phyloP scores from a whole-genome alignment of 37 sponge, comb jelly and placozoan species.

The Halisarca cf. caerulea region DNA sequence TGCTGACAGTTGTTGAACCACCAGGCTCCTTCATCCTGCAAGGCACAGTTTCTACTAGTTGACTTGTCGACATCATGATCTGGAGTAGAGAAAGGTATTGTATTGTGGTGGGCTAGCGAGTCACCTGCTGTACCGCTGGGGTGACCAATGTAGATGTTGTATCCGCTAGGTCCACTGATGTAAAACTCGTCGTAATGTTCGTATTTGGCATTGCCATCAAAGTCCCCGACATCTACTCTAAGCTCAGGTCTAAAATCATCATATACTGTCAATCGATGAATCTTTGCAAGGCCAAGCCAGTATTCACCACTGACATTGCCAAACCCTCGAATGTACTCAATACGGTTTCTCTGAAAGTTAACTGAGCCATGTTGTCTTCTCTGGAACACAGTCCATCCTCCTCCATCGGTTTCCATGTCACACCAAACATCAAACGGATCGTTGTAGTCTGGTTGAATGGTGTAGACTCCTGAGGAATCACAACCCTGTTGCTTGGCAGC shows the following conservation, averaged over 20 bases:
- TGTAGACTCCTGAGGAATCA: constrained; percentile 11
- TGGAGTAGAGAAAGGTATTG: not conserved
- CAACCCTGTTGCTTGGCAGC: constrained; percentile 1
- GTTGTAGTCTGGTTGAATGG: not conserved
- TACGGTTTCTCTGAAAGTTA: constrained; percentile 13
- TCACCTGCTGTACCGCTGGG: constrained; percentile 9
- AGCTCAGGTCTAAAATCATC: constrained; percentile 17
- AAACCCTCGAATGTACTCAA: constrained; percentile 24
- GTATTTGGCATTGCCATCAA: not conserved
- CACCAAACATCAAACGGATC: constrained; percentile 24
- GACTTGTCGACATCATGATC: not conserved
- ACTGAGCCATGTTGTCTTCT: not conserved
- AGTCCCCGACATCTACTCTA: constrained; percentile 16
- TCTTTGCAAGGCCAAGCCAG: constrained; percentile 33
- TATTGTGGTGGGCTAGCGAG: not conserved
- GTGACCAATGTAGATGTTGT: not conserved
- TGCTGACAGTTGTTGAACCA: constrained; percentile 35
- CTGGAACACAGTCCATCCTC: constrained; percentile 35
- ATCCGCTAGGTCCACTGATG: not conserved
- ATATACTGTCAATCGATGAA: constrained; percentile 6
- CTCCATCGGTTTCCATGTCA: constrained; percentile 24
- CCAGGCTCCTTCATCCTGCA: not conserved
- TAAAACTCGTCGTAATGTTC: not conserved
- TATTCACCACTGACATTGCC: not conserved
- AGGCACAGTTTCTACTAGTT: not conserved